Evolutionary conservation across 2,888 invertebrate genomes (phyloP), one percentile per base, ranked within the genome.

Genomic region (Heliconius ethilla): DNA sequence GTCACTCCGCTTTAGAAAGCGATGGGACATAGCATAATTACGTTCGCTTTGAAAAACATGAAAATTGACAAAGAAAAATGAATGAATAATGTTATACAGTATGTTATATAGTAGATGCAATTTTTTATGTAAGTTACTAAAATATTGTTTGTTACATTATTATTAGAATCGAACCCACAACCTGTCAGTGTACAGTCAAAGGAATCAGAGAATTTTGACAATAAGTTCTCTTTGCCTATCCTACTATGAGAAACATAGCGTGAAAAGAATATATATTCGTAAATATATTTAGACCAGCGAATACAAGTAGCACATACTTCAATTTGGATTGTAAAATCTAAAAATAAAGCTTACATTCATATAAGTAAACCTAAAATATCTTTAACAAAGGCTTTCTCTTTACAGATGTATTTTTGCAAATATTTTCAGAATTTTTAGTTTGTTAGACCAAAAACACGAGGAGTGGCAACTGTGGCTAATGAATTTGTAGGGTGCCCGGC

Each of bases 401-500:
- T 59, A 59, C 72, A 33, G 37, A 72, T 13, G 59, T 59, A 72
- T 72, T 70, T 59, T 72, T 6, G 33, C n/a, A 59, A 72, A 72
- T 69, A 72, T 72, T 33, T 59, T 59, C 72, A 72, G 72, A 59
- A 72, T 72, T 72, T 72, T 72, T 72, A 72, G 72, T 59, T 72
- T 72, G 72, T 72, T 72, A 72, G 59, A 59, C 72, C 59, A 72
- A 72, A 72, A 55, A 37, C 33, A 72, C 59, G 37, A 59, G 59
- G 37, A 72, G 72, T 72, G 72, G 59, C 72, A 59, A 72, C 55
- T 59, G 33, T 59, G 25, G 72, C 72, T 72, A 72, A 72, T 72
- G 72, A 72, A 72, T 72, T 72, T 72, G 72, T 69, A 72, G 72
- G 59, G 59, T 15, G 25, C 59, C 59, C 59, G 72, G 25, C 59